Base-by-base conservation (phyloP, 2,113 vertebrate species). In the Sturnus vulgaris region DNA sequence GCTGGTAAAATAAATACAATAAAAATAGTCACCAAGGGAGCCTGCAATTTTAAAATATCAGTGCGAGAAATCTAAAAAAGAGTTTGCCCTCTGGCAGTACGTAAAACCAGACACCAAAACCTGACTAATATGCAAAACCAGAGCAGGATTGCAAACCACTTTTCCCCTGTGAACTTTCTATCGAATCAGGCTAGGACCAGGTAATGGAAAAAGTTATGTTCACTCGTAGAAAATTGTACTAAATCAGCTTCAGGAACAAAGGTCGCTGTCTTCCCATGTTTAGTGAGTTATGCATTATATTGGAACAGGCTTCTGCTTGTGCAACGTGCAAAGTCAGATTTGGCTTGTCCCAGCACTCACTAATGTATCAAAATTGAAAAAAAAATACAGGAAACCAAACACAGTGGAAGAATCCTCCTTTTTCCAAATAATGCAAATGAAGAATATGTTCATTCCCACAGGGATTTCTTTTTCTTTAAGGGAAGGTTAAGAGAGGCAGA, bases 101-200 rank as follows among this genome's bases (percentile, higher is more conserved):
- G 78, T 79, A 92, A 96, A 93, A 92, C 91, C 95, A 96, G 95
- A 95, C 94, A 97, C 90, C 94, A 95, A 91, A 92, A 96, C 94
- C 91, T 97, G 93, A 94, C 86, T 96, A 94, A 97, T 95, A 91
- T 90, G 89, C 83, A 92, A 96, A 96, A 94, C 9, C 30, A 81
- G 86, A 92, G 80, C 21, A 10, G 93, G 94, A 96, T 93, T 95
- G 77, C 70, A 91, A 95, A 93, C 78, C 76, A 92, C 82, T 93
- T 96, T 96, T 95, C 92, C 80, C 95, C 90, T 96, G 95, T 95
- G 94, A 96, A 96, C 95, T n/a, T 96, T 96, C 91, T 94, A 92
- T 95, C 44, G 11, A 72, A 94, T 90, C 83, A 77, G 42, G n/a
- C 60, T 50, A 94, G 69, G 72, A 86, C 11, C 82, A 75, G 81